phyloP scores from a whole-genome alignment of 2,113 vertebrate genomes.

The Tragelaphus imberbis region DNA sequence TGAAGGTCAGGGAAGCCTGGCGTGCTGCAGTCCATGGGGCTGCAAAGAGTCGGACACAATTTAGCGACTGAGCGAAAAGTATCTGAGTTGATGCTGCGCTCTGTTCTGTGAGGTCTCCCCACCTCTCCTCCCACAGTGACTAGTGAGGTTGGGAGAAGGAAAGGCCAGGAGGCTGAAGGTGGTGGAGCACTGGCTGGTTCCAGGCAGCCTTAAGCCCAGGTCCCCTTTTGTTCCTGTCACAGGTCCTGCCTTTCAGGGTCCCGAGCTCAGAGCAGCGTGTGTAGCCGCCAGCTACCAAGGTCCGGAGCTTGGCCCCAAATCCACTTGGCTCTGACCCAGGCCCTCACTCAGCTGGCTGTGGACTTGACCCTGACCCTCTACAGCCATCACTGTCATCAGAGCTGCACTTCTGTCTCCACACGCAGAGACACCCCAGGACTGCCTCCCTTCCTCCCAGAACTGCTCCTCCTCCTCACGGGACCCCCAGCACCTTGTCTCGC shows the following conservation, averaged over 20 bases:
- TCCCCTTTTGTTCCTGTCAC: accelerated
- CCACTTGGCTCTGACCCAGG: accelerated
- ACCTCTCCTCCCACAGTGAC: accelerated
- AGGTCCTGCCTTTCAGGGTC: too few relatives aligned
- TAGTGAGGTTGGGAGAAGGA: background rate
- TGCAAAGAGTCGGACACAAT: background rate
- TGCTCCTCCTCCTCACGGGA: too few relatives aligned
- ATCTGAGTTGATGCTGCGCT: accelerated
- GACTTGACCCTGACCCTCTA: background rate
- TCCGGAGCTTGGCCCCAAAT: accelerated
- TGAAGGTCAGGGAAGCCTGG: background rate
- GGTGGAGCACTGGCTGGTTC: background rate
- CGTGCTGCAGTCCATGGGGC: background rate
- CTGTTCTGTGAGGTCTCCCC: background rate
- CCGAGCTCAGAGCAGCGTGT: background rate
- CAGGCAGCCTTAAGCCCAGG: background rate
- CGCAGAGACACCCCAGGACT: accelerated
- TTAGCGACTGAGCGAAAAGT: background rate
- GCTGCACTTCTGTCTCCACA: background rate
- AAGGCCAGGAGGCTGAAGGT: background rate
- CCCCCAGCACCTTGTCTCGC: accelerated
- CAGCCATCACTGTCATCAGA: background rate
- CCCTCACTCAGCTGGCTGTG: background rate
- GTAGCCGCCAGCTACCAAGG: background rate
- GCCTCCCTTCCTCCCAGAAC: background rate